phyloP scores from a whole-genome alignment of 2,797 vertebrate genomes.

The Acanthornis magna region DNA sequence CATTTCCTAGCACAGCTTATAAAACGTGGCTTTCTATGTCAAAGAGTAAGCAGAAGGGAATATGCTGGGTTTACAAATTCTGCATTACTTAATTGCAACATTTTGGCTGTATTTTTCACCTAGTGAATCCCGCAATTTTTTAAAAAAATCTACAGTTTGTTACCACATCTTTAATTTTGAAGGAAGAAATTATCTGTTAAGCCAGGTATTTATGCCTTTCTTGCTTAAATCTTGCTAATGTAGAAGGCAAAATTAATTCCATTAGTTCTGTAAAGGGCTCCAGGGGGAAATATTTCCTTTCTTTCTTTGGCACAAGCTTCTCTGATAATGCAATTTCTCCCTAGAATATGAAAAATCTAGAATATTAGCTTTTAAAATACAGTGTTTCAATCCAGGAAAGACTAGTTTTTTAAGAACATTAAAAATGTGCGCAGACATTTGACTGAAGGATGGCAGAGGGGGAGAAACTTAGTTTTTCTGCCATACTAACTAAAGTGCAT shows the following conservation, averaged over 20 bases:
- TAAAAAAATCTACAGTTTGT: not conserved
- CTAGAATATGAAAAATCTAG: not conserved
- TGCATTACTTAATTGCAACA: not conserved
- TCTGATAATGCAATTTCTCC: not conserved
- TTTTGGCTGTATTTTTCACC: not conserved
- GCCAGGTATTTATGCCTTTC: not conserved
- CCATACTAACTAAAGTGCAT: not conserved
- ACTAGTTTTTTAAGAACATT: not conserved
- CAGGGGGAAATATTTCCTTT: not conserved
- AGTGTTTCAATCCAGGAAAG: not conserved
- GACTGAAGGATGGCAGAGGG: not conserved
- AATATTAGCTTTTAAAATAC: not conserved
- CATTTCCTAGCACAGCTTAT: not conserved
- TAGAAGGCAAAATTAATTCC: not conserved
- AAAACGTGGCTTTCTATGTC: not conserved
- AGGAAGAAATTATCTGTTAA: not conserved
- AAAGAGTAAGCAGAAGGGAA: not conserved
- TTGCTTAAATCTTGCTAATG: not conserved
- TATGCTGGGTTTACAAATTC: not conserved
- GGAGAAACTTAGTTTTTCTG: not conserved
- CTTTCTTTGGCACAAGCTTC: not conserved
- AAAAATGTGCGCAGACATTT: not conserved
- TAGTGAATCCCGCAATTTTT: not conserved
- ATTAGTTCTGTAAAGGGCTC: not conserved
- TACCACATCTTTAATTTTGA: not conserved